Base-by-base conservation (phyloP, 2,888 invertebrate genomes). In the Noctua fimbriata region DNA sequence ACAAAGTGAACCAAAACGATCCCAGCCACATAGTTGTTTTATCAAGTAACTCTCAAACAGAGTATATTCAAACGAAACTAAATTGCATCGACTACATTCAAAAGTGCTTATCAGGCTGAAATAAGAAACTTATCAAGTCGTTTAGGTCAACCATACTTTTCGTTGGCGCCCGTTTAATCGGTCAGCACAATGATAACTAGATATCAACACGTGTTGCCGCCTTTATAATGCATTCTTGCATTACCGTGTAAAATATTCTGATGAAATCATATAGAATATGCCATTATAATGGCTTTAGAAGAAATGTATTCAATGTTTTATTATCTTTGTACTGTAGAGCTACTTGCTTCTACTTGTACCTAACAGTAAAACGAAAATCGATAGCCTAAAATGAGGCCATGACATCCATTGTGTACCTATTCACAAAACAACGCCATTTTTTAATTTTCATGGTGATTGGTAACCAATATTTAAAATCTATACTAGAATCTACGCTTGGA, bases 51-150 rank as follows among this genome's bases (percentile, higher is more conserved):
- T 65, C 41, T 60, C n/a, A 66, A 36, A 69, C 32, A 16, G n/a
- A 78, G 47, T 65, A 47, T 24, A 71, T 36, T 55, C 41, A 55
- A 58, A 81, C 44, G 18, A 12, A 67, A 79, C 66, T 67, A 36
- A 71, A 79, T 44, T 84, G 81, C 71, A 81, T 41, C 69, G 36
- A 47, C 47, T 85, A 65, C 32, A n/a, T 60, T 81, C 49, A 81
- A 65, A 69, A 75, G 18, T 78, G 70, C 80, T 86, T 86, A 87
- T 86, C 86, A 70, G n/a, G 44, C 69, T 76, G 76, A 81, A 81
- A 87, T 87, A 81, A 49, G 81, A 87, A 81, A 85, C 81, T 87
- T 81, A 87, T 87, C 86, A 78, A 76, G 75, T 67, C 73, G 79
- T 76, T 78, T 76, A 78, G 85, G 87, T 86, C 87, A 84, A 81